Evolutionary conservation across 2,888 invertebrate genomes (phyloP).

Genomic region (Agriopis marginaria): DNA sequence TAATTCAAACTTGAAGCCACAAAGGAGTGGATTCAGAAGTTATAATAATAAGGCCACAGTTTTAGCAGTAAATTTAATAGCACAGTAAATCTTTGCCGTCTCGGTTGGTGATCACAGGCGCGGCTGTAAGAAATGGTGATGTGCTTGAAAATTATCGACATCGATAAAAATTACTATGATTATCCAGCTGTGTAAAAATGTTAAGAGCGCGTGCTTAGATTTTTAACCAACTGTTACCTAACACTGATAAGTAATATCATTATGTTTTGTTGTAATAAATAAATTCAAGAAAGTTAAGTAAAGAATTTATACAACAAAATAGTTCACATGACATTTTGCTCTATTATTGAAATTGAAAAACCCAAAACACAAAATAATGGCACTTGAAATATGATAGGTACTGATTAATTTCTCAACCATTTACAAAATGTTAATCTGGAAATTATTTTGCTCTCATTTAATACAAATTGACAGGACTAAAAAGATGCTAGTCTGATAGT

Average conservation of each 20-base stretch:
- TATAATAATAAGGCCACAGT: slow-evolving; percentile 62
- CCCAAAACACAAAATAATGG: background rate
- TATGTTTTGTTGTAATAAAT: background rate
- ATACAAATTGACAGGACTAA: too few species aligned
- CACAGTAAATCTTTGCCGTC: slow-evolving; percentile 77
- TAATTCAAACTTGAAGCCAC: slow-evolving; percentile 36
- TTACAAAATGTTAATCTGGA: background rate
- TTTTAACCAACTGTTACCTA: background rate
- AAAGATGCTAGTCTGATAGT: too few species aligned
- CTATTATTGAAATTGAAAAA: background rate
- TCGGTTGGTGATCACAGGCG: slow-evolving; percentile 65
- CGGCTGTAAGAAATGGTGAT: slow-evolving; percentile 61
- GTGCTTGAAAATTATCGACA: slow-evolving; percentile 45
- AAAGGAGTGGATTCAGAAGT: slow-evolving; percentile 43
- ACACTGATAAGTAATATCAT: background rate
- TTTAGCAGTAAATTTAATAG: slow-evolving; percentile 78
- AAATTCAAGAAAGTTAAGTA: too few species aligned
- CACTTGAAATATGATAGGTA: background rate
- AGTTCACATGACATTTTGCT: background rate
- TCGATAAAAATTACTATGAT: slow-evolving; percentile 11
- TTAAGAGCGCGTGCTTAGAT: background rate
- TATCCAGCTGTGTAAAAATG: background rate
- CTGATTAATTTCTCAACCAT: background rate
- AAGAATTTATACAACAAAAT: too few species aligned
- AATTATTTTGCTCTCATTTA: background rate